Conservation (phyloP, 2,113 vertebrate species). For the Festucalex cinctus region DNA sequence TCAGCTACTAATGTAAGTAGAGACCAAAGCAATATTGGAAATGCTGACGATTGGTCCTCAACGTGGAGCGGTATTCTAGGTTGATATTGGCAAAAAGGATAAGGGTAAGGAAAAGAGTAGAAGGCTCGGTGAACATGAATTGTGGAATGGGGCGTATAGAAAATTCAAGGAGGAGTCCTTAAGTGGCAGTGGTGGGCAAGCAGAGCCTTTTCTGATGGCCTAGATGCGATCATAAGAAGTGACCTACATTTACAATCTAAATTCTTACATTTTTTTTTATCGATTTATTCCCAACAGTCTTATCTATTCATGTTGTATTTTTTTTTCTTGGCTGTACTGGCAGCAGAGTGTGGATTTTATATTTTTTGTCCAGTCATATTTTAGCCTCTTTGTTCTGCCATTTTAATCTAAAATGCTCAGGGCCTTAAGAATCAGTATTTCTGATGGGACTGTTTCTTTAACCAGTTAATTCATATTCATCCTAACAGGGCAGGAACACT, state of each 20-base stretch:
- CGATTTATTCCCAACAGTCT: neutral
- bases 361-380: neutral
- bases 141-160: neutral
- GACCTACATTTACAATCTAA: neutral
- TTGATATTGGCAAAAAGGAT: conserved; percentile 1
- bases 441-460: no score
- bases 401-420: no score
- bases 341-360: neutral
- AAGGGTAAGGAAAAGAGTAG: neutral
- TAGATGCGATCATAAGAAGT: neutral
- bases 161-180: neutral
- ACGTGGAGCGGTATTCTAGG: no score
- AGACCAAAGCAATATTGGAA: neutral
- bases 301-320: neutral
- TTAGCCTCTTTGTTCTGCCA: neutral
- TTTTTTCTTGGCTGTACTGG: no score
- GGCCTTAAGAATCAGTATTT: no score
- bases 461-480: no score
- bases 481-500: no score
- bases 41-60: neutral
- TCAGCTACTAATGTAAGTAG: conserved; percentile 82
- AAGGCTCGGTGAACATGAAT: neutral
- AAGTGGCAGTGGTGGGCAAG: neutral
- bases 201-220: neutral
- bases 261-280: neutral